These are phyloP conservation scores for Drosophila miranda DNA, from an alignment of 1,140 invertebrate species.

Conservation along the genomic window DNA sequence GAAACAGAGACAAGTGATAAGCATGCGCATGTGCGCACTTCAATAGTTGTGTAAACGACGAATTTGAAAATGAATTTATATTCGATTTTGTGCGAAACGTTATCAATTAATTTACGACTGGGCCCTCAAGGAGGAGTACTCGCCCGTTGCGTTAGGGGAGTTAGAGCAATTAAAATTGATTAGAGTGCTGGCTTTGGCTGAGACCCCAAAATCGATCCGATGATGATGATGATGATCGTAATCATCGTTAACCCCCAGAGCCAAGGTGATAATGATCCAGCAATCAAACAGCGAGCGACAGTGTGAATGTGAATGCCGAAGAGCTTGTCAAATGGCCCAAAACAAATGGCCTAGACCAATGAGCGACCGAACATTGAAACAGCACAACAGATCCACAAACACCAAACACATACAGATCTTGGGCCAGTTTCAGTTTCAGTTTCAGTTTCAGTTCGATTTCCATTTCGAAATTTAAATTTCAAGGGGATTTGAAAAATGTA, in stretches of 20 bases:
- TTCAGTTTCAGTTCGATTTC: constrained; percentile 25
- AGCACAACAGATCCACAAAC: constrained; percentile 11
- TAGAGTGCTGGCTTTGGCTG: constrained; percentile 22
- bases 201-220: constrained; percentile 26
- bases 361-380: neutral
- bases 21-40: constrained; percentile 48
- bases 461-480: constrained; percentile 43
- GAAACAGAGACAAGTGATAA: constrained; percentile 25
- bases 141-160: neutral
- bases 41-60: constrained; percentile 47
- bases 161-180: constrained; percentile 65
- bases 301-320: constrained; percentile 60
- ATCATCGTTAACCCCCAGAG: constrained; percentile 43
- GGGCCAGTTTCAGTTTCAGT: constrained; percentile 29
- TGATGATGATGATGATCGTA: constrained; percentile 28
- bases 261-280: constrained; percentile 65
- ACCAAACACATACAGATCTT: constrained; percentile 4
- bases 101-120: constrained; percentile 70
- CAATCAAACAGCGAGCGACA: constrained; percentile 56
- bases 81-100: constrained; percentile 57
- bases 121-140: constrained; percentile 27
- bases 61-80: constrained; percentile 72
- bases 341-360: constrained; percentile 51
- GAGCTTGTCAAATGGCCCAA: constrained; percentile 70
- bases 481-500: constrained; percentile 47